phyloP scores from a whole-genome alignment of 2,113 vertebrate species.

The Mungos mungo region DNA sequence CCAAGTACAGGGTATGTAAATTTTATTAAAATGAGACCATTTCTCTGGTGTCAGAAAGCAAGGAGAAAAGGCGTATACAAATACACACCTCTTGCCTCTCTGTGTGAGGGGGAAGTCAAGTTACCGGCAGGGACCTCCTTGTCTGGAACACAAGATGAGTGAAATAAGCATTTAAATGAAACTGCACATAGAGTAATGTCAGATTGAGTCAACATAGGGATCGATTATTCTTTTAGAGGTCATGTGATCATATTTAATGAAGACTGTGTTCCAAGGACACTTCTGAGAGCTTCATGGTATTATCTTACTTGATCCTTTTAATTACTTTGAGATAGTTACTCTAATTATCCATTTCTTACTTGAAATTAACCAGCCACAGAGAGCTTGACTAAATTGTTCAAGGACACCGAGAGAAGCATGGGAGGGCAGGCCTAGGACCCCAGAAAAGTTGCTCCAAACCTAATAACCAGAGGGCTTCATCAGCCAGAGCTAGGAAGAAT shows the following conservation, averaged over 20 bases:
- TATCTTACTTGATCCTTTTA: neutral
- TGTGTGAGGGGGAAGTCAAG: neutral
- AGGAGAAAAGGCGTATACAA: neutral
- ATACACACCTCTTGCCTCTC: neutral
- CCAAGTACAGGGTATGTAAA: neutral
- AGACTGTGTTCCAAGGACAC: neutral
- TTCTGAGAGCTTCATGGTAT: neutral
- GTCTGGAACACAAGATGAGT: neutral
- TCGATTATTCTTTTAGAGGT: neutral
- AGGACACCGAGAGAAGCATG: neutral
- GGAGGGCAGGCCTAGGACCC: neutral
- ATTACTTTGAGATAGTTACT: neutral
- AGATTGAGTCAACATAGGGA: neutral
- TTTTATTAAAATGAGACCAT: neutral
- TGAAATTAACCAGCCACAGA: neutral
- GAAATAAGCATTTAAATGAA: neutral
- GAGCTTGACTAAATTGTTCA: neutral
- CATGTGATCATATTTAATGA: neutral
- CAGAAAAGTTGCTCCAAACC: neutral
- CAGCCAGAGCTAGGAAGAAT: neutral
- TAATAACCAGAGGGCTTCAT: neutral
- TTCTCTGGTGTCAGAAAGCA: neutral
- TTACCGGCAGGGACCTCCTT: neutral
- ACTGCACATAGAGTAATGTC: too few relatives aligned
- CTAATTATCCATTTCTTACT: neutral